Conservation (phyloP, 2,113 vertebrate genomes). For the Gopherus flavomarginatus region DNA sequence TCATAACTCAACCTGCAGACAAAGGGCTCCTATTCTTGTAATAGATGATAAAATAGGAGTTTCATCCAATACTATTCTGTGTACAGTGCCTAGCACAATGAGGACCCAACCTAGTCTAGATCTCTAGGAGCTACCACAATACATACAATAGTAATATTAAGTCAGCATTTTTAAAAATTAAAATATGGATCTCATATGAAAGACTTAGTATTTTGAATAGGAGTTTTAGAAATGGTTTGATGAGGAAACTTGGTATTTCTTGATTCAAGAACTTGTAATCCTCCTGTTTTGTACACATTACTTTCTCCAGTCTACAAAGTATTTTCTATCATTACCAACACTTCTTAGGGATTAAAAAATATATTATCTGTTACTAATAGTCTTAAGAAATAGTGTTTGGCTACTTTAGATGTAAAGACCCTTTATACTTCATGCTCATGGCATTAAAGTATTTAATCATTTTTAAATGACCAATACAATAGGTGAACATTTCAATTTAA, state of each 20-base stretch:
- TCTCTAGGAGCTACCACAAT: background rate
- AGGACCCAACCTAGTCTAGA: background rate
- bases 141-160: background rate
- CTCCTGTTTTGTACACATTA: background rate
- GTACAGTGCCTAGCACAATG: background rate
- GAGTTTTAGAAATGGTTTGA: background rate
- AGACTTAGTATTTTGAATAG: background rate
- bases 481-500: background rate
- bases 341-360: no score
- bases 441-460: background rate
- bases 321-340: background rate
- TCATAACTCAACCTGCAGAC: background rate
- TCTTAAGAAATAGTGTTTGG: no score
- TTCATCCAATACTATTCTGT: background rate
- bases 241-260: background rate
- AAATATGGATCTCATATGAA: background rate
- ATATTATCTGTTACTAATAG: no score
- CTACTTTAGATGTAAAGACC: no score
- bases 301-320: background rate
- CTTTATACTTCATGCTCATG: background rate
- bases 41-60: background rate
- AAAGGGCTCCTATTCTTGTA: background rate
- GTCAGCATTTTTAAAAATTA: background rate
- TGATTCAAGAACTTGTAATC: background rate
- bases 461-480: background rate